These are phyloP conservation scores for Dynastes maya DNA, from an alignment of 2,888 invertebrate species.

Conservation along the genomic window DNA sequence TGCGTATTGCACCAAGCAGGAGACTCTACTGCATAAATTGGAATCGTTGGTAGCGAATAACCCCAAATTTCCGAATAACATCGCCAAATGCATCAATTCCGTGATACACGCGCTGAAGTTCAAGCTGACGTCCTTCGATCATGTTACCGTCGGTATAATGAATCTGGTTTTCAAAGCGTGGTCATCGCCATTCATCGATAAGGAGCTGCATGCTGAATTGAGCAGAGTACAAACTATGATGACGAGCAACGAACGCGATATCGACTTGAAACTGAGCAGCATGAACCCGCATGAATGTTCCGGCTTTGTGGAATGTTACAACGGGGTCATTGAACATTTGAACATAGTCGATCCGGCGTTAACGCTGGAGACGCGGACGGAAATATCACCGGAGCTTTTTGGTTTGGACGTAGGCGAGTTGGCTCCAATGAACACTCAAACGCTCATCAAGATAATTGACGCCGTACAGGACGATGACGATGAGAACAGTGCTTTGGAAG, in stretches of 20 bases:
- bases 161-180: no score
- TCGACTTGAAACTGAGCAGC: not conserved
- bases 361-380: no score
- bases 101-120: not conserved
- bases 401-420: not conserved
- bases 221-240: not conserved
- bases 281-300: not conserved
- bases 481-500: slow-evolving; percentile 8
- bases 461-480: not conserved
- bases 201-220: no score
- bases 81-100: not conserved
- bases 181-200: no score
- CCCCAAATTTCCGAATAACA: not conserved
- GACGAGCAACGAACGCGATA: not conserved
- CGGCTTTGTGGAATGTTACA: not conserved
- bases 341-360: no score
- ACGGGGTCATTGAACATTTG: not conserved
- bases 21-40: not conserved
- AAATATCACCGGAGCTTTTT: not conserved
- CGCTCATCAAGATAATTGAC: slow-evolving; percentile 3
- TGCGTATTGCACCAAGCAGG: not conserved
- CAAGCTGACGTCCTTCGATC: not conserved
- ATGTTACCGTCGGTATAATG: not conserved
- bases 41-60: not conserved
- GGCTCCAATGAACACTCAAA: slow-evolving; percentile 12